These are phyloP conservation scores for Pedionomus torquatus DNA, from an alignment of 2,113 vertebrate genomes.

Conservation along the genomic window DNA sequence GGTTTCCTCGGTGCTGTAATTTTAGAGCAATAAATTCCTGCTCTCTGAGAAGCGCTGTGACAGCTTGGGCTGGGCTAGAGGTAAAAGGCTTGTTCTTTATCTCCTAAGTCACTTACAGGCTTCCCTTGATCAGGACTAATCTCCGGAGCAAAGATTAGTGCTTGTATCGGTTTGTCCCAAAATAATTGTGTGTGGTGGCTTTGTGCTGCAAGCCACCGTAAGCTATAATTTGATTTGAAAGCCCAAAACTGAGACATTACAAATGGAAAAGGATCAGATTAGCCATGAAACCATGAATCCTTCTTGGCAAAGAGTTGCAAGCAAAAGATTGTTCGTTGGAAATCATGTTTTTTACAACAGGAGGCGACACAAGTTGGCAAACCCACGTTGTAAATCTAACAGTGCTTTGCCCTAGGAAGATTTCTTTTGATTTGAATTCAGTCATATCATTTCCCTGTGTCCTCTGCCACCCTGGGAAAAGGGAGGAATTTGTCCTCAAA, in stretches of 20 bases:
- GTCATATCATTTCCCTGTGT: not conserved
- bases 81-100: conserved; percentile 30
- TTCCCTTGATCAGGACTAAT: conserved; percentile 45
- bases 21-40: not conserved
- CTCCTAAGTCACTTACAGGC: conserved; percentile 41
- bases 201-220: not conserved
- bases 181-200: conserved; percentile 16
- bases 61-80: not conserved
- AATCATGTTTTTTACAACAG: not conserved
- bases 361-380: not conserved
- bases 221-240: not conserved
- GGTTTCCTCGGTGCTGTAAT: not conserved
- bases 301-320: not conserved
- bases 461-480: not conserved
- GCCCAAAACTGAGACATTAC: not conserved
- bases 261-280: not conserved
- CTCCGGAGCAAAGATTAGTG: conserved; percentile 62
- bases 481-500: not conserved
- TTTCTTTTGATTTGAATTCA: not conserved
- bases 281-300: not conserved
- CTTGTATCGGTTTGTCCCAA: conserved; percentile 48
- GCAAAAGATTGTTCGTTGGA: not conserved
- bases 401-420: not conserved
- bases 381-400: not conserved
- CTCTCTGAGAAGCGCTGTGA: not conserved